These are phyloP conservation scores for Cherax quadricarinatus DNA, from an alignment of 1,140 invertebrate genomes.

Conservation along the genomic window DNA sequence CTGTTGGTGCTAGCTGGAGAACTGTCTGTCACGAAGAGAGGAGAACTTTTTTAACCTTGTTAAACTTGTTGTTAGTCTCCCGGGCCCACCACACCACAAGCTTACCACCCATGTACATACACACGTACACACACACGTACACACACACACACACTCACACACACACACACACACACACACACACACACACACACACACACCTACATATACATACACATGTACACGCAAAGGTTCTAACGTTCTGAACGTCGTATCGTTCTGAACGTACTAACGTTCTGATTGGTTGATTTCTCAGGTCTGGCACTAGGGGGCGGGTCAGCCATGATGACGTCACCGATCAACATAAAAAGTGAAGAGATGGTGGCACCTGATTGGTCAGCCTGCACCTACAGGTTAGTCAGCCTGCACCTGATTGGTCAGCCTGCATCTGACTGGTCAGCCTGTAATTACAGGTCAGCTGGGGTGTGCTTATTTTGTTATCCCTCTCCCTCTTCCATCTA, in stretches of 20 bases:
- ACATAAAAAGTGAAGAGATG: constrained; percentile 66
- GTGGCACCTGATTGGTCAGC: constrained; percentile 63
- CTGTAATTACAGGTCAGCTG: background rate
- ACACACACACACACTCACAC: constrained; percentile 20
- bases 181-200: constrained; percentile 29
- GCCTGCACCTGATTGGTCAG: constrained; percentile 54
- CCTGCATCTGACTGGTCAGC: constrained; percentile 52
- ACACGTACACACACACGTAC: constrained; percentile 17
- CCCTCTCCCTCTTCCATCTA: too few relatives aligned
- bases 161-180: constrained; percentile 33
- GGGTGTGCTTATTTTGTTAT: background rate
- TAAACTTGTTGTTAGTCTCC: too few relatives aligned
- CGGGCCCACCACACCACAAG: too few relatives aligned
- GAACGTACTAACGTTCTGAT: background rate
- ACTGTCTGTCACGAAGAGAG: too few relatives aligned
- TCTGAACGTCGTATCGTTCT: too few relatives aligned
- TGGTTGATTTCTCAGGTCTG: background rate
- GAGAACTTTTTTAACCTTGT: too few relatives aligned
- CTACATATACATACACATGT: too few relatives aligned
- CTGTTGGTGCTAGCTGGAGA: too few relatives aligned
- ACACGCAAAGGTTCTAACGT: too few relatives aligned
- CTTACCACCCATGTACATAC: background rate
- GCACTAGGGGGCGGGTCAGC: constrained; percentile 40
- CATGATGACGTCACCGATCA: constrained; percentile 66
- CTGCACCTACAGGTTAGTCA: constrained; percentile 62